phyloP scores from a whole-genome alignment of 2,113 vertebrate genomes.

The Cynopterus brachyotis region DNA sequence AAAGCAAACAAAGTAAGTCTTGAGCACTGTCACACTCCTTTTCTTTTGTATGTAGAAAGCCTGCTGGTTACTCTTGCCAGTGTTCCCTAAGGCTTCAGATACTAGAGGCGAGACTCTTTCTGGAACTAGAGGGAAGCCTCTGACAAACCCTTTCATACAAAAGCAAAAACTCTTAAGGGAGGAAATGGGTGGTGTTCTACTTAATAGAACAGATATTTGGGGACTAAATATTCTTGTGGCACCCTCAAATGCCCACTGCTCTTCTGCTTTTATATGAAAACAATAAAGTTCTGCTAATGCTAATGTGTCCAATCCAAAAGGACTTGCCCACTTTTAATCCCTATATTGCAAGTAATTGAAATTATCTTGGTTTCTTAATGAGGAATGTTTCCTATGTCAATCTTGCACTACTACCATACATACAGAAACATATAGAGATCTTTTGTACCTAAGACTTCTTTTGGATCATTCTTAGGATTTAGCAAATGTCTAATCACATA shows the following conservation, averaged over 20 bases:
- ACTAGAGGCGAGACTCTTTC: not conserved
- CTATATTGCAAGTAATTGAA: conserved; percentile 14
- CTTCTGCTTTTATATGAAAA: not conserved
- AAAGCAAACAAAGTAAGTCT: conserved; percentile 5
- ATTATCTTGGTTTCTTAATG: conserved; percentile 35
- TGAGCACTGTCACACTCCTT: not conserved
- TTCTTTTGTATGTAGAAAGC: not conserved
- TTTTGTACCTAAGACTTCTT: not conserved
- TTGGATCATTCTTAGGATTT: not conserved
- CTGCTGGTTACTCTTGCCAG: not conserved
- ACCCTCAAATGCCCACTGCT: not conserved
- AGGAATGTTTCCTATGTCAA: not conserved
- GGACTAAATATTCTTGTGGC: not conserved
- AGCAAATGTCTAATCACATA: not conserved
- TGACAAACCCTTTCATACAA: not conserved
- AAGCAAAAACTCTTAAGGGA: not conserved
- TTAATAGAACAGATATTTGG: not conserved
- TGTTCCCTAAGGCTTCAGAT: not conserved
- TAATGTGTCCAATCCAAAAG: not conserved
- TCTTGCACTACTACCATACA: not conserved
- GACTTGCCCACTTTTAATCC: not conserved
- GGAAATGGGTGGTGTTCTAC: not conserved
- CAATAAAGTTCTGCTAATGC: not conserved
- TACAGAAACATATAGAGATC: not conserved
- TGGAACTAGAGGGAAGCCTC: not conserved